These are phyloP conservation scores for Pachypsylla venusta DNA, from an alignment of 1,140 invertebrate genomes.

Conservation along the genomic window DNA sequence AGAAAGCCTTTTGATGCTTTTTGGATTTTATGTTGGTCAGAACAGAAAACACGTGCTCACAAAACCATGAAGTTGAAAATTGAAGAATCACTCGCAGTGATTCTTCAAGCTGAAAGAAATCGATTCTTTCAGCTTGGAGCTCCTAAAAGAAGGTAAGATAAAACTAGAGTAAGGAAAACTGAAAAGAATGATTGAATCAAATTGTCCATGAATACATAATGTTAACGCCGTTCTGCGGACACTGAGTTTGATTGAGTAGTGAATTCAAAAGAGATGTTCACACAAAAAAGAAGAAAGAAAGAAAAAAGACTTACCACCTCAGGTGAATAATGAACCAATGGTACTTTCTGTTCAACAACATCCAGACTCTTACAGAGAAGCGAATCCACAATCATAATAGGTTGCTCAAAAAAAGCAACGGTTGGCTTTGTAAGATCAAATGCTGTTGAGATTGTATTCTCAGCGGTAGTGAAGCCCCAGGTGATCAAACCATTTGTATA, in stretches of 20 bases:
- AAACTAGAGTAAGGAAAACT: background rate
- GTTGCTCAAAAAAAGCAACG: slow-evolving; percentile 46
- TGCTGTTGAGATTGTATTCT: slow-evolving; percentile 46
- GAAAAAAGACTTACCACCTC: slow-evolving; percentile 47
- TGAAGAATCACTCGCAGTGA: no score
- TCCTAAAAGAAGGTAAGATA: no score
- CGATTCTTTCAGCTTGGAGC: no score
- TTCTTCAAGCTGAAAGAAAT: no score
- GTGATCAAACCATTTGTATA: slow-evolving; percentile 48
- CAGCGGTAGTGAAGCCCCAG: slow-evolving; percentile 56
- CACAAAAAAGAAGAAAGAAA: background rate
- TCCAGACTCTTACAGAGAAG: slow-evolving; percentile 60
- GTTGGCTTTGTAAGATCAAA: slow-evolving; percentile 50
- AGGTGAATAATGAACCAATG: slow-evolving; percentile 54
- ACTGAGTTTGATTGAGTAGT: background rate
- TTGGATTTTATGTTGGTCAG: no score
- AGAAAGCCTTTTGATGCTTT: no score
- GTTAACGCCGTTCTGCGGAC: background rate
- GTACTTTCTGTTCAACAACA: slow-evolving; percentile 57
- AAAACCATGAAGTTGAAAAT: no score
- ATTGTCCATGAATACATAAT: background rate
- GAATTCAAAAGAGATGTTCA: background rate
- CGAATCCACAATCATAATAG: slow-evolving; percentile 51
- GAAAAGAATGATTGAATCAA: background rate
- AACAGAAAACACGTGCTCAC: no score